A percentile compares a stretch with the other conserved stretches of the same genome.
Conservation (phyloP, 1,140 invertebrate species). For the Matsumurasca onukii region DNA sequence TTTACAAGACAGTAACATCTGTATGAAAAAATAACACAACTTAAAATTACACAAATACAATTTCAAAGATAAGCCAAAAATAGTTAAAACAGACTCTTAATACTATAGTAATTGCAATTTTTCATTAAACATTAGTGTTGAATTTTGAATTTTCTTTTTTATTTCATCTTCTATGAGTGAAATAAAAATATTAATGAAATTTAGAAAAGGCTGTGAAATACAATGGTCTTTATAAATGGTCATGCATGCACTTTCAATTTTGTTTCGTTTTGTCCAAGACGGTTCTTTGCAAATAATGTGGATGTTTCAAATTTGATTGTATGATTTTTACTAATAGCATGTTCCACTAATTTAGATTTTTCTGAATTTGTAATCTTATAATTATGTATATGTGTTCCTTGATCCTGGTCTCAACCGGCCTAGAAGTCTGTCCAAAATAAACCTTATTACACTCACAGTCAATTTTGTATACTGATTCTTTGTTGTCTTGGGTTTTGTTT, state of each 20-base stretch:
- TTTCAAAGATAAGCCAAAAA: too few species aligned
- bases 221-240: neutral
- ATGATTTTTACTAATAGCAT: too few species aligned
- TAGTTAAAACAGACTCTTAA: too few species aligned
- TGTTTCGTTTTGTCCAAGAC: neutral
- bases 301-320: neutral
- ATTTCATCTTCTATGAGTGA: neutral
- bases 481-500: too few species aligned
- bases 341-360: slow-evolving; percentile 1
- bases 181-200: neutral
- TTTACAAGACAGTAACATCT: too few species aligned
- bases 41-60: too few species aligned
- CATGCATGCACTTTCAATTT: neutral
- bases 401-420: neutral
- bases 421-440: neutral
- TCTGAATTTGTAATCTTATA: neutral
- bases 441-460: too few species aligned
- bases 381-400: neutral
- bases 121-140: too few species aligned
- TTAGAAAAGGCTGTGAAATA: neutral
- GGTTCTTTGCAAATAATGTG: neutral
- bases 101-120: too few species aligned
- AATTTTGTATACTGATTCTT: too few species aligned
- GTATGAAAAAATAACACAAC: too few species aligned
- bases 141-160: too few species aligned